These are phyloP conservation scores for Lasioglossum pauxillum DNA, from an alignment of 2,888 invertebrate genomes.

Conservation along the genomic window DNA sequence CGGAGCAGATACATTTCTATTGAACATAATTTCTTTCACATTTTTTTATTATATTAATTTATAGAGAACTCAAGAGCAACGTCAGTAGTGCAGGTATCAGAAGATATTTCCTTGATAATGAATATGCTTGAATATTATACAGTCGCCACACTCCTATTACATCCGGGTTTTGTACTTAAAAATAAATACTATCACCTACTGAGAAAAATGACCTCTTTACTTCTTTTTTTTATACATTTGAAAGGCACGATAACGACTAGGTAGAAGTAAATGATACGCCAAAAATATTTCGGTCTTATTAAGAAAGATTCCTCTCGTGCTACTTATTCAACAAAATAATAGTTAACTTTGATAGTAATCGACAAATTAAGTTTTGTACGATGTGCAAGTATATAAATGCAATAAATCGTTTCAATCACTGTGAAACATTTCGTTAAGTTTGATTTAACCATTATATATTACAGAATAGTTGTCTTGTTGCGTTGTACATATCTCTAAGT, in stretches of 20 bases:
- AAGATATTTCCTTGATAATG: constrained; percentile 25
- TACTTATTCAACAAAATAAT: constrained; percentile 48
- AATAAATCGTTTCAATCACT: constrained; percentile 38
- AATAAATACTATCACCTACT: constrained; percentile 59
- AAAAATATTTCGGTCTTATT: constrained; percentile 37
- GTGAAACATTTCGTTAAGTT: constrained; percentile 52
- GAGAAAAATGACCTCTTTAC: constrained; percentile 32
- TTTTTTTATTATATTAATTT: constrained; percentile 22
- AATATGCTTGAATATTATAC: constrained; percentile 38
- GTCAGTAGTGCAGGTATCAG: constrained; percentile 31
- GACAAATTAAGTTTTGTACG: constrained; percentile 54
- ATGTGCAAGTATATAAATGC: constrained; percentile 58
- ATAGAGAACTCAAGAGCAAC: constrained; percentile 27
- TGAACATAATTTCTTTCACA: constrained; percentile 37
- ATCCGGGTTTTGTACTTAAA: constrained; percentile 58
- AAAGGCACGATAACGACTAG: constrained; percentile 56
- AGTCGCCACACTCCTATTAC: constrained; percentile 33
- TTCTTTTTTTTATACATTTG: constrained; percentile 40
- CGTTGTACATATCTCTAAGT: constrained; percentile 46
- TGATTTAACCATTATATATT: constrained; percentile 62
- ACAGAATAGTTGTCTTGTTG: constrained; percentile 51
- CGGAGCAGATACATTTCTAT: constrained; percentile 40
- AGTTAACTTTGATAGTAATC: constrained; percentile 42
- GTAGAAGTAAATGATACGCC: constrained; percentile 53
- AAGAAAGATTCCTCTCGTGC: constrained; percentile 36